Base-by-base conservation (phyloP, 2,113 vertebrate species). In the Percopsis transmontana region DNA sequence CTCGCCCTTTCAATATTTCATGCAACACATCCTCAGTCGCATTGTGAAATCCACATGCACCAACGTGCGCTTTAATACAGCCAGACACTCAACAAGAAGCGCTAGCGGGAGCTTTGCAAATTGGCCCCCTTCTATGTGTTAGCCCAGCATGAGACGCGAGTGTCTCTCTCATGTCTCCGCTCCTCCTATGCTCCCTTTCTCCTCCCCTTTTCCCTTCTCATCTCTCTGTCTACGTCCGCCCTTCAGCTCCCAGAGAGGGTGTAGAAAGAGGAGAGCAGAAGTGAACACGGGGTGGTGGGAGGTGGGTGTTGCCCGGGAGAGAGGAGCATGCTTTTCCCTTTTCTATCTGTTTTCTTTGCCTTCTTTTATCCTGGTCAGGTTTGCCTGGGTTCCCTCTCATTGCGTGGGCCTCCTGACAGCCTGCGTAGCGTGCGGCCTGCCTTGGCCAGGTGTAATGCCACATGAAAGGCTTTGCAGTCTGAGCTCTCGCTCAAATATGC, bases 381-480 rank as follows among this genome's bases (percentile, higher is more conserved):
- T 45, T 45, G 42, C 12, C 54, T 50, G 5, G 5, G 16, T 20
- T 51, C 6, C 74, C 54, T 50, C 52, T 51, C 67, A 63, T 39
- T 24, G 68, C 21, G 33, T 45, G 47, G 68, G 51, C 65, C 72
- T 58, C 72, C 74, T 79, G 77, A 76, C 79, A 77, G 57, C 57
- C 6, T 21, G 16, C 56, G 63, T 39, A 40, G 73, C 70, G 72
- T 67, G 72, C 68, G 76, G 74, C 61, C 62, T 66, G 73, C 42
- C 66, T 70, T 63, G 82, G 70, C 81, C 82, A 82, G 74, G 77
- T 85, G 64, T 18, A 61, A 61, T 52, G 62, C 14, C 12, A 80
- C 70, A 90, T 85, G 72, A 87, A 87, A 89, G 79, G 66, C 19
- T 79, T 44, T 79, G 53, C 73, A 76, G 64, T 66, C 69, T 59